Percentiles rank a stretch among this genome's conserved stretches.
phyloP scores from a whole-genome alignment of 2,113 vertebrate species.

The Sapajus apella region DNA sequence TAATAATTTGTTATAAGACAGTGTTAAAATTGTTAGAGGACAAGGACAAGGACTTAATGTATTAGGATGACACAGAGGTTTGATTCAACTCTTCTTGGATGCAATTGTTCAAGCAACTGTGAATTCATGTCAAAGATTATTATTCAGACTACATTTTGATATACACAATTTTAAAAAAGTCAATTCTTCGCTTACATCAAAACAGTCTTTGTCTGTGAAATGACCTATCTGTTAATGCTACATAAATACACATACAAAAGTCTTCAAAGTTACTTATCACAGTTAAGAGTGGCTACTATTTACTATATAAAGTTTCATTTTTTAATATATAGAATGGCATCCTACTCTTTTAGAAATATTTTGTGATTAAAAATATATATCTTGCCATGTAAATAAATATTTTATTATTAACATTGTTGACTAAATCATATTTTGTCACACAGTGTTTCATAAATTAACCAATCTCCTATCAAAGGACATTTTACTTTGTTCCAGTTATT shows the following conservation, averaged over 20 bases:
- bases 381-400: not conserved
- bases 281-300: not conserved
- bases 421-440: not conserved
- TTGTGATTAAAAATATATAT: not conserved
- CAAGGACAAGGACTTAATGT: not conserved
- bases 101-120: not conserved
- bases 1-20: not conserved
- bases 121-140: not conserved
- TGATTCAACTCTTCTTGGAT: slow-evolving; percentile 7
- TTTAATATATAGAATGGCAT: not conserved
- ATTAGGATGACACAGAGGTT: slow-evolving; percentile 6
- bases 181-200: not conserved
- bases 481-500: not conserved
- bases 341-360: not conserved
- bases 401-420: not conserved
- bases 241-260: not conserved
- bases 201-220: not conserved
- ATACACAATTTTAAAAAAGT: not conserved
- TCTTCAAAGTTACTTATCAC: not conserved
- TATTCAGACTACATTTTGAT: not conserved
- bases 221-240: not conserved
- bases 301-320: not conserved
- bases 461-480: not conserved
- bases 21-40: not conserved
- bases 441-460: not conserved